Percentiles rank a stretch among this genome's conserved stretches.
Evolutionary conservation across 2,888 invertebrate species (phyloP).

Genomic region (Agonum fuliginosum): DNA sequence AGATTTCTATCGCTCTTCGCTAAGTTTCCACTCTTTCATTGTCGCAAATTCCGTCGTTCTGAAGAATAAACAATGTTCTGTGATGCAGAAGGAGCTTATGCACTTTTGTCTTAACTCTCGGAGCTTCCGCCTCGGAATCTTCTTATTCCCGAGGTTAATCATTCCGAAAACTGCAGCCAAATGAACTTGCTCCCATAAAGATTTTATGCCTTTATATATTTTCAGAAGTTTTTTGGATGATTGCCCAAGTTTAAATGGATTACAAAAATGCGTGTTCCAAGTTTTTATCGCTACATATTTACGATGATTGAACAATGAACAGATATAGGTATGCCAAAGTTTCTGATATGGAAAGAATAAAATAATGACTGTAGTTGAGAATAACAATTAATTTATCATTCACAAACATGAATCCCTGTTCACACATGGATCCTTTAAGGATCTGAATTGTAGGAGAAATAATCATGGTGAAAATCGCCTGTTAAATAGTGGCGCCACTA

Average conservation of each 20-base stretch:
- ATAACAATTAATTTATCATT: too few species aligned
- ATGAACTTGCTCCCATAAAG: slow-evolving; percentile 50
- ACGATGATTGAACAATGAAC: slow-evolving; percentile 18
- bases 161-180: slow-evolving; percentile 53
- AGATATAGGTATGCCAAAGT: slow-evolving; percentile 17
- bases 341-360: not conserved
- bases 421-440: too few species aligned
- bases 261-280: slow-evolving; percentile 45
- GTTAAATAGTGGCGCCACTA: too few species aligned
- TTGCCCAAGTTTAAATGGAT: slow-evolving; percentile 57
- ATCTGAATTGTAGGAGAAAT: too few species aligned
- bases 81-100: slow-evolving; percentile 41
- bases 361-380: too few species aligned
- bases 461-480: too few species aligned
- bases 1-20: slow-evolving; percentile 20
- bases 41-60: not conserved
- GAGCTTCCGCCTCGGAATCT: not conserved
- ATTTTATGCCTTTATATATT: slow-evolving; percentile 54
- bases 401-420: too few species aligned
- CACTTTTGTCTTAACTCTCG: slow-evolving; percentile 35
- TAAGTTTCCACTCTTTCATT: not conserved
- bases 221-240: slow-evolving; percentile 54
- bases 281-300: slow-evolving; percentile 25
- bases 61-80: slow-evolving; percentile 27
- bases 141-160: slow-evolving; percentile 45